These are phyloP conservation scores for Dunckerocampus dactyliophorus DNA, from an alignment of 2,113 vertebrate species.

Conservation along the genomic window DNA sequence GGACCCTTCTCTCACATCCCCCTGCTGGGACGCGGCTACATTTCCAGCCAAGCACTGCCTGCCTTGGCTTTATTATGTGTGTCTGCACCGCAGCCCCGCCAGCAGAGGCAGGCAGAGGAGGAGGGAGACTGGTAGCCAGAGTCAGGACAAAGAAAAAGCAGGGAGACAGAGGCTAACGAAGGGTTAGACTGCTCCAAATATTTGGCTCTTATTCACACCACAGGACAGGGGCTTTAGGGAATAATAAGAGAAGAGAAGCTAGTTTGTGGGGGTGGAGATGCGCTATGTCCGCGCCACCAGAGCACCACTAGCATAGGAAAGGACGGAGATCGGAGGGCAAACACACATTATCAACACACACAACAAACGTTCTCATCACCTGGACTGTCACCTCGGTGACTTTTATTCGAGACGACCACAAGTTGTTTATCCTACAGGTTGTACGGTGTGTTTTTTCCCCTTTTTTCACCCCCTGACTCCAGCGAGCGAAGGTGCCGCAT, in stretches of 20 bases:
- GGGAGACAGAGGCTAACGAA: slow-evolving; percentile 89
- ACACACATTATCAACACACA: not conserved
- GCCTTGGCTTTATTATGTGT: slow-evolving; percentile 99
- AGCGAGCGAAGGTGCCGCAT: slow-evolving; percentile 82
- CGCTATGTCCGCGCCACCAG: slow-evolving; percentile 69
- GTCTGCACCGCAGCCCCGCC: slow-evolving; percentile 98
- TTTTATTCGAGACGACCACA: slow-evolving; percentile 37
- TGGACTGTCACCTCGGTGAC: slow-evolving; percentile 45
- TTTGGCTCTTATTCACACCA: slow-evolving; percentile 37
- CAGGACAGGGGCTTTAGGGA: slow-evolving; percentile 41
- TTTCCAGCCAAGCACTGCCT: slow-evolving; percentile 94
- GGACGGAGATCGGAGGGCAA: slow-evolving; percentile 26
- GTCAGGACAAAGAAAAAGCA: slow-evolving; percentile 96
- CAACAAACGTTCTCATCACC: slow-evolving; percentile 8
- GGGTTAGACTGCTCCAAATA: slow-evolving; percentile 54
- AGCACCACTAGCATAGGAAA: slow-evolving; percentile 58
- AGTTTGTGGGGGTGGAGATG: slow-evolving; percentile 73
- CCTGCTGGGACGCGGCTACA: slow-evolving; percentile 99
- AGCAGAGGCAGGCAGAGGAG: slow-evolving; percentile 95
- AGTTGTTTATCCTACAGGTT: slow-evolving; percentile 74
- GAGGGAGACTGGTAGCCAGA: slow-evolving; percentile 82
- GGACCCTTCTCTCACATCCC: slow-evolving; percentile 99
- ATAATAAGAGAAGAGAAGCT: slow-evolving; percentile 52
- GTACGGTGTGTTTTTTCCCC: slow-evolving; percentile 13
- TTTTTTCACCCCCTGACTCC: slow-evolving; percentile 22